Base-by-base conservation (phyloP, 2,797 vertebrate species). In the Gorsachius magnificus region DNA sequence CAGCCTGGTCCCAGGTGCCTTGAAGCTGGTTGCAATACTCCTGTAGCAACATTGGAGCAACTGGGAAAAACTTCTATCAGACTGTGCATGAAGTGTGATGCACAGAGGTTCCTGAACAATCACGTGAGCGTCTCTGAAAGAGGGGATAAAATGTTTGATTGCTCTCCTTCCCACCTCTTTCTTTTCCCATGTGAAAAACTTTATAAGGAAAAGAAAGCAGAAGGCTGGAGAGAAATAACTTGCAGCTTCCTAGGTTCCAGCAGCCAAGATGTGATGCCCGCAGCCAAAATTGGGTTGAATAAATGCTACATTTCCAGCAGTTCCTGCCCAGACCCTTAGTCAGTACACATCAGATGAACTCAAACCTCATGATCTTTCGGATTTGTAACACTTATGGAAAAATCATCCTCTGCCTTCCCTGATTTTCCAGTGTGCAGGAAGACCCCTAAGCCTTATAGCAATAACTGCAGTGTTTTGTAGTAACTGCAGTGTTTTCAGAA, bases 1-100 rank as follows among this genome's bases (percentile, higher is more conserved):
- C 79, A 83, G 90, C 72, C 93, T 86, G 78, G 28, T 92, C 82
- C 94, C 72, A 85, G 92, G 89, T 95, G 75, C 69, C 75, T 85
- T 70, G 35, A 84, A 80, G 65, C 64, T 43, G 16, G 29, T 13
- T 69, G 83, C 72, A 65, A 63, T 48, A 33, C 51, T 90, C 65
- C 60, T 61, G 53, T 20, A 80, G 69, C 71, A 93, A 41, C 50
- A 31, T 48, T 66, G 48, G 26, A 82, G 54, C 72, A 83, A 83
- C 35, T 12, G 54, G 70, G 93, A 65, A 91, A 81, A 93, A 22
- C 24, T 69, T 71, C 48, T 31, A 65, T 28, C 28, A 66, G 48
- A n/a, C 6, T 36, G 43, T 38, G 45, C 41, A 10, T 6, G 19
- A 90, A 81, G 56, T 9, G 35, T 81, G 69, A 82, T 60, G 57